Conservation (phyloP, 35 echinoderm and acorn worm genomes). For the Apostichopus japonicus region DNA sequence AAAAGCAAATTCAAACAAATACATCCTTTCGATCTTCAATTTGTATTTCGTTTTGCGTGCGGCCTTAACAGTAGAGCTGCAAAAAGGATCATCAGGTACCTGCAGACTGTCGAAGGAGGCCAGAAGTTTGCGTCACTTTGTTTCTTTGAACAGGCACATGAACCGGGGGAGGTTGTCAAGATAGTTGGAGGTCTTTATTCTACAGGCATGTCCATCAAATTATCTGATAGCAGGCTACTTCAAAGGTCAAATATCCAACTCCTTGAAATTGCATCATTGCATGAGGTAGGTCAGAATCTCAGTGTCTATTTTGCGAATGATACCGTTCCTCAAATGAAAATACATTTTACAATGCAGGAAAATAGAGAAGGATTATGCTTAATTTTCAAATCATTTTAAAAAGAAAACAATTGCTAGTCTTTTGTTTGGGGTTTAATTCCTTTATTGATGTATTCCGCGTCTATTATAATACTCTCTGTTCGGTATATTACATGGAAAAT, state of each 20-base stretch:
- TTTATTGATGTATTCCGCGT: no score
- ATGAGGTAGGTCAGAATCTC: not conserved
- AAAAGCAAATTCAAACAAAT: not conserved
- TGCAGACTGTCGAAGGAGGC: not conserved
- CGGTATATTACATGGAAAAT: no score
- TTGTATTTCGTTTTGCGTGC: constrained; percentile 3
- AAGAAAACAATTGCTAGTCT: no score
- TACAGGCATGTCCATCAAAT: not conserved
- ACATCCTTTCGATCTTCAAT: not conserved
- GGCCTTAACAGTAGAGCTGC: not conserved
- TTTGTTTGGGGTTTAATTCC: no score
- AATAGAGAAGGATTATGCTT: no score
- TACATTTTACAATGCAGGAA: no score
- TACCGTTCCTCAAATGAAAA: no score
- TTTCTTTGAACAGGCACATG: not conserved
- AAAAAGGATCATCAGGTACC: not conserved
- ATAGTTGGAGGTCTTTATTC: not conserved
- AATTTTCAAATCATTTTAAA: no score
- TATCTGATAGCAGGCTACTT: not conserved
- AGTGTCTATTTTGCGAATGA: no score
- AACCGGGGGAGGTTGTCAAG: not conserved
- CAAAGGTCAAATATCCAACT: constrained; percentile 2
- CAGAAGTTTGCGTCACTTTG: not conserved
- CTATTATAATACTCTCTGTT: no score
- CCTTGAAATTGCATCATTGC: not conserved